These are phyloP conservation scores for Spodoptera exigua DNA, from an alignment of 2,888 invertebrate species.

Conservation along the genomic window DNA sequence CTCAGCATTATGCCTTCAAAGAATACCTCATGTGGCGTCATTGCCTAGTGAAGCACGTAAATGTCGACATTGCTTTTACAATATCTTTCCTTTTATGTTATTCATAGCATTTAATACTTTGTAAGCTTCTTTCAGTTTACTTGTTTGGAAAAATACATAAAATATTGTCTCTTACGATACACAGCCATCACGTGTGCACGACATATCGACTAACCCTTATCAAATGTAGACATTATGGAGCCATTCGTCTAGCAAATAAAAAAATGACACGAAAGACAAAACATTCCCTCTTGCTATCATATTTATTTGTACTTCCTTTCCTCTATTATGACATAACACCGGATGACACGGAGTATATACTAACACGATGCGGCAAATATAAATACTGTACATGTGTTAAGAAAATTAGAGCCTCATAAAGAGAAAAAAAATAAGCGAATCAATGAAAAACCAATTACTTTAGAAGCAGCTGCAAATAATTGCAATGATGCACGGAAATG, in stretches of 20 bases:
- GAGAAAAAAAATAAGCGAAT: constrained; percentile 4
- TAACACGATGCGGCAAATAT: constrained; percentile 34
- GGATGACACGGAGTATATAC: constrained; percentile 37
- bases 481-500: neutral
- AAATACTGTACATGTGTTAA: constrained; percentile 13
- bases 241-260: constrained; percentile 71
- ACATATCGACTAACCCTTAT: constrained; percentile 78
- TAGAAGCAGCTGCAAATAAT: neutral
- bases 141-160: constrained; percentile 56
- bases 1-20: neutral
- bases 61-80: constrained; percentile 6
- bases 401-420: constrained; percentile 20
- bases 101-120: constrained; percentile 17
- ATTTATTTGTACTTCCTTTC: constrained; percentile 44
- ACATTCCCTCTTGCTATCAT: constrained; percentile 50
- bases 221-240: constrained; percentile 76
- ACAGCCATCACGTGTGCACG: constrained; percentile 59
- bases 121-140: constrained; percentile 18
- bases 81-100: constrained; percentile 4
- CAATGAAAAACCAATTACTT: neutral
- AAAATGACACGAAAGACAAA: constrained; percentile 54
- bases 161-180: constrained; percentile 60
- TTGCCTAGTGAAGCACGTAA: constrained; percentile 23
- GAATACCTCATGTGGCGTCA: neutral
- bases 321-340: constrained; percentile 32